Evolutionary conservation across 2,113 vertebrate genomes (phyloP).

Genomic region (Tragelaphus strepsiceros): DNA sequence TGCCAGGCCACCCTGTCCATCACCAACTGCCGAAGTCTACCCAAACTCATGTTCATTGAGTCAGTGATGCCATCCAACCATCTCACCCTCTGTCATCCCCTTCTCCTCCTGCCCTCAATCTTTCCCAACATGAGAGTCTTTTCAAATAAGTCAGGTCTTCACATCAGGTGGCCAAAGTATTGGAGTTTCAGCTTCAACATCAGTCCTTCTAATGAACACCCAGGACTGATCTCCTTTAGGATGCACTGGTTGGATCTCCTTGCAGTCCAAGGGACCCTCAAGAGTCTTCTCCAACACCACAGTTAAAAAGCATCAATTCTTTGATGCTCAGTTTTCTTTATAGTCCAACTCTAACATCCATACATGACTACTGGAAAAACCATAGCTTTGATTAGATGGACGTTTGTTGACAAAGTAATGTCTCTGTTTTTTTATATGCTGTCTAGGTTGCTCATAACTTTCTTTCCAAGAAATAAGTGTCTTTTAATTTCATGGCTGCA

Average conservation of each 20-base stretch:
- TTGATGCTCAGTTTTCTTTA: background rate
- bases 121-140: background rate
- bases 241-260: background rate
- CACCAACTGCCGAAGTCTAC: background rate
- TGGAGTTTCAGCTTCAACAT: background rate
- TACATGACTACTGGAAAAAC: background rate
- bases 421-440: too few relatives aligned
- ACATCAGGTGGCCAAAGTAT: background rate
- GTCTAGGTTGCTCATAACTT: too few relatives aligned
- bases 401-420: too few relatives aligned
- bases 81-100: background rate
- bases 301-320: background rate
- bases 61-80: background rate
- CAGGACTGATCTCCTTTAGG: background rate
- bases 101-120: background rate
- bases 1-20: background rate
- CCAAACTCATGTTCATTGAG: background rate
- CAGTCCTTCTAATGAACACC: background rate
- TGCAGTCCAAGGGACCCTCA: background rate
- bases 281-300: background rate
- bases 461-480: too few relatives aligned
- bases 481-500: too few relatives aligned
- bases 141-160: background rate
- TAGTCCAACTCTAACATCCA: background rate
- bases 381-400: background rate